A percentile compares a stretch with the other conserved stretches of the same genome.
phyloP scores from a whole-genome alignment of 2,888 invertebrate genomes.

The Pardosa pseudoannulata region DNA sequence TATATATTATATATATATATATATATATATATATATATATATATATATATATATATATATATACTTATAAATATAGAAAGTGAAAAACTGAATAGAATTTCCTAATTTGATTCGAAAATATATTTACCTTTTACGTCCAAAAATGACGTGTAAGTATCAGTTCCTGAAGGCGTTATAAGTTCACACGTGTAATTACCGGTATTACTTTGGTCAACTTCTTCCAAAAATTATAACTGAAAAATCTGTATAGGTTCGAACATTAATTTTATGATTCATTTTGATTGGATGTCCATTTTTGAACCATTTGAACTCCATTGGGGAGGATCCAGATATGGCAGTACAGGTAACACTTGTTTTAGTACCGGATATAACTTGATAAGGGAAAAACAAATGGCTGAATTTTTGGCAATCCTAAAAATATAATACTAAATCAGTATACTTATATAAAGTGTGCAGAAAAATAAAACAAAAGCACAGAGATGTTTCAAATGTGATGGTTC shows the following conservation, averaged over 20 bases:
- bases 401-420: slow-evolving; percentile 31
- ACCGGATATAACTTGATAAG: slow-evolving; percentile 44
- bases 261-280: slow-evolving; percentile 19
- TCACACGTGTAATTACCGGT: slow-evolving; percentile 72
- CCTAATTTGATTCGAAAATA: too few relatives aligned
- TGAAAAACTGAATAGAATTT: too few relatives aligned
- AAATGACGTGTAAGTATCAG: slow-evolving; percentile 45
- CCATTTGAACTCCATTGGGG: slow-evolving; percentile 73
- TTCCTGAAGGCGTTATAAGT: slow-evolving; percentile 32
- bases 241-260: slow-evolving; percentile 32
- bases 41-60: too few relatives aligned
- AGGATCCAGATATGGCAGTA: slow-evolving; percentile 71
- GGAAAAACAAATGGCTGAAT: slow-evolving; percentile 59
- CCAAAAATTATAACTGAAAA: slow-evolving; percentile 67
- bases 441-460: too few relatives aligned
- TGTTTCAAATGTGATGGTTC: too few relatives aligned
- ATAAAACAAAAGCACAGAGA: too few relatives aligned
- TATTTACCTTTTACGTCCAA: slow-evolving; percentile 67
- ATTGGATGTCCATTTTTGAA: slow-evolving; percentile 57
- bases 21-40: too few relatives aligned
- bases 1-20: too few relatives aligned
- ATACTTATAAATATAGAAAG: too few relatives aligned
- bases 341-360: slow-evolving; percentile 72
- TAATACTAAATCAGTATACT: too few relatives aligned
- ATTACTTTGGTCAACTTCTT: slow-evolving; percentile 40